Evolutionary conservation across 2,797 vertebrate species (phyloP).

Genomic region (Takifugu ocellatus): DNA sequence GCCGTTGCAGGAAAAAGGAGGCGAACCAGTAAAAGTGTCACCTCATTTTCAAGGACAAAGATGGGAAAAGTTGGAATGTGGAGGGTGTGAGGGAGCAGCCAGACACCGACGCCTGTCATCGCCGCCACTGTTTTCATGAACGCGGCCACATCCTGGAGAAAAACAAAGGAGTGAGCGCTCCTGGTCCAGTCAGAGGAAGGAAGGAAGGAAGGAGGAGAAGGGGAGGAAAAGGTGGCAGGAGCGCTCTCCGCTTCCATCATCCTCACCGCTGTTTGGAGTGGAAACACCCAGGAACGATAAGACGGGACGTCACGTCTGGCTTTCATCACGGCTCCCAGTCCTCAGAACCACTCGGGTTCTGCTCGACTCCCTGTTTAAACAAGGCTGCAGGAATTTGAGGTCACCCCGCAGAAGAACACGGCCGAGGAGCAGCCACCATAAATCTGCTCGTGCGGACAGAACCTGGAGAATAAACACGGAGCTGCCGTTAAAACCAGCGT

Average conservation of each 20-base stretch:
- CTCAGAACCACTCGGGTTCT: constrained; percentile 32
- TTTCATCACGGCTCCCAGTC: constrained; percentile 62
- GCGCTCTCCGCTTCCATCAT: constrained; percentile 48
- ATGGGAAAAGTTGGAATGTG: constrained; percentile 2
- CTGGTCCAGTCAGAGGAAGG: constrained; percentile 58
- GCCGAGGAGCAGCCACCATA: constrained; percentile 21
- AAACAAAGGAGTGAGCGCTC: constrained; percentile 48
- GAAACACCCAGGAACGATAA: constrained; percentile 75
- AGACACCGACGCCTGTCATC: constrained; percentile 41
- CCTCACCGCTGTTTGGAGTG: constrained; percentile 63
- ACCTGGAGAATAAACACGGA: constrained; percentile 25
- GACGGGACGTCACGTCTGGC: constrained; percentile 72
- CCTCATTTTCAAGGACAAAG: constrained; percentile 30
- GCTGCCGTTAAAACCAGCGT: constrained; percentile 24
- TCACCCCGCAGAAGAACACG: constrained; percentile 37
- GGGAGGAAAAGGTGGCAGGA: constrained; percentile 31
- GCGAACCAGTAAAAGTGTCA: constrained; percentile 44
- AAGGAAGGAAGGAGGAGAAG: constrained; percentile 30
- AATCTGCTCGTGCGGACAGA: constrained; percentile 31
- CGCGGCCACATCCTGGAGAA: constrained; percentile 59
- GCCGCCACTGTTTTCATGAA: constrained; percentile 4
- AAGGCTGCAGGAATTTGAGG: constrained; percentile 54
- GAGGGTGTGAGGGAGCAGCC: constrained; percentile 9
- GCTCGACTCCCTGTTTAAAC: constrained; percentile 45
- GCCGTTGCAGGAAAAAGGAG: constrained; percentile 7